phyloP scores from a whole-genome alignment of 2,888 invertebrate species.

The Silvanus unidentatus region DNA sequence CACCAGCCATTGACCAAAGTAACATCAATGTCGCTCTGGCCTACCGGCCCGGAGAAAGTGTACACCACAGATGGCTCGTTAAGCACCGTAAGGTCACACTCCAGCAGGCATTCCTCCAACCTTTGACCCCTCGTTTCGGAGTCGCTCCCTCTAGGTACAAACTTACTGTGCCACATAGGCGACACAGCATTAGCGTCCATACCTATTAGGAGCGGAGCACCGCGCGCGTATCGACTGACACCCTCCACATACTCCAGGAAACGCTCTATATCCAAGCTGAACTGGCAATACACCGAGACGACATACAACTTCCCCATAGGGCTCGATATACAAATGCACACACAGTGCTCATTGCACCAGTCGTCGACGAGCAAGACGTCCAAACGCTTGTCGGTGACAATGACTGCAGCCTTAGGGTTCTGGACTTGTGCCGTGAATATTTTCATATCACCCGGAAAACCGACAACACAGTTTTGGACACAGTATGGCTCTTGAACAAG shows the following conservation, averaged over 20 bases:
- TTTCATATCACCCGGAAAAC: slow-evolving; percentile 7
- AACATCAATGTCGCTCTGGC: slow-evolving; percentile 19
- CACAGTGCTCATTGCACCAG: too few species aligned
- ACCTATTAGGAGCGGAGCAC: slow-evolving; percentile 12
- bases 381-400: too few species aligned
- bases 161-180: slow-evolving; percentile 20
- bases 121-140: not conserved
- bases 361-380: not conserved
- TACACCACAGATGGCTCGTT: slow-evolving; percentile 15
- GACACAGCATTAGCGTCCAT: slow-evolving; percentile 25
- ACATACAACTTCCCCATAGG: too few species aligned
- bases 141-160: not conserved
- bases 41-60: slow-evolving; percentile 16
- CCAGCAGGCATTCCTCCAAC: not conserved
- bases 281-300: too few species aligned
- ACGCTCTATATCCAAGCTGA: not conserved
- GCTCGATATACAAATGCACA: too few species aligned
- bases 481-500: slow-evolving; percentile 11
- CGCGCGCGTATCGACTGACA: not conserved
- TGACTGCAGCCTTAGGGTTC: too few species aligned
- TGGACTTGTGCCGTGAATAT: too few species aligned
- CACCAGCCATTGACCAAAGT: slow-evolving; percentile 10
- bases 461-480: slow-evolving; percentile 8
- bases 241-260: slow-evolving; percentile 1
- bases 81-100: not conserved